Evolutionary conservation across 2,888 invertebrate species (phyloP).

Genomic region (Ectobius pallidus): DNA sequence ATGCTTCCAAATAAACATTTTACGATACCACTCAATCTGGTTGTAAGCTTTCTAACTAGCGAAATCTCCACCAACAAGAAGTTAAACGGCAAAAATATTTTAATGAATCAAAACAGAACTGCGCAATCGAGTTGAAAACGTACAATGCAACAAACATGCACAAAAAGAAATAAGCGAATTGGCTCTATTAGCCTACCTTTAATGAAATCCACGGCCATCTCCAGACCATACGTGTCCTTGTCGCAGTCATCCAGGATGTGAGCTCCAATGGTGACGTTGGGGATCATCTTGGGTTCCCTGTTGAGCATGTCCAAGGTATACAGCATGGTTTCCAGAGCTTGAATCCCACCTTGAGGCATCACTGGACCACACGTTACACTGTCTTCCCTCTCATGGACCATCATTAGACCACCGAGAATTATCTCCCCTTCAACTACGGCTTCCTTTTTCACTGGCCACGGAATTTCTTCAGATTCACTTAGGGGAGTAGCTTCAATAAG

Average conservation of each 20-base stretch:
- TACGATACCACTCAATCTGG: no score
- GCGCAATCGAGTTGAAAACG: no score
- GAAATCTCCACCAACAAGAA: no score
- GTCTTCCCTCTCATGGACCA: conserved; percentile 92
- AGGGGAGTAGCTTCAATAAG: background rate
- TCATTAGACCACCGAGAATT: conserved; percentile 90
- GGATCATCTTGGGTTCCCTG: conserved; percentile 66
- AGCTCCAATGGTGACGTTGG: conserved; percentile 82
- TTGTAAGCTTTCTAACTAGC: no score
- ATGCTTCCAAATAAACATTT: no score
- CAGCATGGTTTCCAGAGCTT: conserved; percentile 89
- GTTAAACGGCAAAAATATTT: no score
- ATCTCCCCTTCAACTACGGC: conserved; percentile 88
- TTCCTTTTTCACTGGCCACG: conserved; percentile 85
- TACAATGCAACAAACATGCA: no score
- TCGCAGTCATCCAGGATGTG: conserved; percentile 94
- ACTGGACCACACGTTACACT: conserved; percentile 88
- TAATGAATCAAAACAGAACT: no score
- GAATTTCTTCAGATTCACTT: background rate
- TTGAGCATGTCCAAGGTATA: conserved; percentile 87
- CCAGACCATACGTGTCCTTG: conserved; percentile 93
- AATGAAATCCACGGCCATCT: conserved; percentile 95
- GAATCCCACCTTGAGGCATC: no score
- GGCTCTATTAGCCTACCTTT: no score
- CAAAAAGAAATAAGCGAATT: no score